These are phyloP conservation scores for Diplazon laetatorius DNA, from an alignment of 2,888 invertebrate species.

Conservation along the genomic window DNA sequence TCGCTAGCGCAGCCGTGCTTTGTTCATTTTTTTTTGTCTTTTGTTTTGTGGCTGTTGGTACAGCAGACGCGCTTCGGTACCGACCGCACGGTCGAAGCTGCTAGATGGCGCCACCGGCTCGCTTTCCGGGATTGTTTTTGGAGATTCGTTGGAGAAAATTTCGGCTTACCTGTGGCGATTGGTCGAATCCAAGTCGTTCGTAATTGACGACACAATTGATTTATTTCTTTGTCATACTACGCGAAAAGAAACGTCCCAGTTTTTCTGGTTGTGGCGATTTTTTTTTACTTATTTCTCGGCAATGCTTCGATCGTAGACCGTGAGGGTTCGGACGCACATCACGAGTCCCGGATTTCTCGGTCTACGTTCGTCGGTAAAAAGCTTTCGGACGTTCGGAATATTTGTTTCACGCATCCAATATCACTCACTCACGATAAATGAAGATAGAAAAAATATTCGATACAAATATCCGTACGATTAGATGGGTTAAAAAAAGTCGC, in stretches of 20 bases:
- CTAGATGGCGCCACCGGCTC: constrained; percentile 33
- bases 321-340: constrained; percentile 32
- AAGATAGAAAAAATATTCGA: constrained; percentile 1
- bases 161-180: too few species aligned
- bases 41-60: background rate
- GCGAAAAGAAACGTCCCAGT: too few species aligned
- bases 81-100: background rate
- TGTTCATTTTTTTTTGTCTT: constrained; percentile 9
- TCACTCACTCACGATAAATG: background rate
- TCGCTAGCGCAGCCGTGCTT: too few species aligned
- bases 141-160: too few species aligned
- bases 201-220: too few species aligned
- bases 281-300: background rate
- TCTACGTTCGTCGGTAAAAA: constrained; percentile 20
- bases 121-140: too few species aligned
- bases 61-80: background rate
- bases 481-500: constrained; percentile 31
- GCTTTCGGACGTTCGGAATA: background rate
- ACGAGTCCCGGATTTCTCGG: background rate
- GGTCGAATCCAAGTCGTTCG: too few species aligned
- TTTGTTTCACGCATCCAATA: background rate
- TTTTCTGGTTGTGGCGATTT: background rate
- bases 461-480: constrained; percentile 15
- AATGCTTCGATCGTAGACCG: constrained; percentile 19
- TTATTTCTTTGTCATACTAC: too few species aligned